These are phyloP conservation scores for Glyptemys insculpta DNA, from an alignment of 2,797 vertebrate genomes.

Conservation along the genomic window DNA sequence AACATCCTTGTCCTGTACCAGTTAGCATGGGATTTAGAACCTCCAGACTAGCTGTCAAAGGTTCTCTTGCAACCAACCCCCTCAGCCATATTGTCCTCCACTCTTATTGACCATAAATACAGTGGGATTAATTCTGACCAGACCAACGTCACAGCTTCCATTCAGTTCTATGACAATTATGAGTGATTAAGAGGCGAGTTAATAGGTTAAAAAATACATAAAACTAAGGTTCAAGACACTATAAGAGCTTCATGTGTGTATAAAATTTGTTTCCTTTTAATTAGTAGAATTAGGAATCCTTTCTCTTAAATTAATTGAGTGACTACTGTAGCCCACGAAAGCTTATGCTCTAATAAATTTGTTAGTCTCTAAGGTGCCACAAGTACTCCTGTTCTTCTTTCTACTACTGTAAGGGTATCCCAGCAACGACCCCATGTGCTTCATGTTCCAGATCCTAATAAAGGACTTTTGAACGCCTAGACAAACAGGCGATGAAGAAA, in stretches of 20 bases:
- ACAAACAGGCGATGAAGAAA: too few relatives aligned
- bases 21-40: background rate
- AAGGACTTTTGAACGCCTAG: too few relatives aligned
- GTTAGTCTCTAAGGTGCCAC: too few relatives aligned
- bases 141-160: background rate
- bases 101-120: background rate
- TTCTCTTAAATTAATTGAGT: background rate
- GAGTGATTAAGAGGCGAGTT: background rate
- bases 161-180: background rate
- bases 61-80: too few relatives aligned
- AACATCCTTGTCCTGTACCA: background rate
- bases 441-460: too few relatives aligned
- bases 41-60: too few relatives aligned
- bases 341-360: too few relatives aligned
- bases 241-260: background rate
- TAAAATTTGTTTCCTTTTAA: background rate
- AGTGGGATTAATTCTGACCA: background rate
- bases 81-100: background rate
- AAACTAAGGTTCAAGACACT: background rate
- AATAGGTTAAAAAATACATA: background rate
- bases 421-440: too few relatives aligned
- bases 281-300: background rate
- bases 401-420: background rate
- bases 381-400: too few relatives aligned
- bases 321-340: too few relatives aligned